These are phyloP conservation scores for Drosophila ustulata DNA, from an alignment of 2,888 invertebrate genomes.

Conservation along the genomic window DNA sequence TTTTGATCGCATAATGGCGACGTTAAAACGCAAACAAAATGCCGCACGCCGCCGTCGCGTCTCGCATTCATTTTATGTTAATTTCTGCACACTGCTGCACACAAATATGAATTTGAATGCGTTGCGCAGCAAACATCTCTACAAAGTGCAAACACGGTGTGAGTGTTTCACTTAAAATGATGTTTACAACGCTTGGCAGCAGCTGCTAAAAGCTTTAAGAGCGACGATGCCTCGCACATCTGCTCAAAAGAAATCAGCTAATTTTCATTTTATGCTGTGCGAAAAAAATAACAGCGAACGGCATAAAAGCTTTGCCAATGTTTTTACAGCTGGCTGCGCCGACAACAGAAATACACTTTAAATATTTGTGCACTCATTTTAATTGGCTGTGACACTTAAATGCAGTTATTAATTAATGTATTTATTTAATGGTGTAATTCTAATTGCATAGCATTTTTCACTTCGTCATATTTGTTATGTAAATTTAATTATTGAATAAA, in stretches of 20 bases:
- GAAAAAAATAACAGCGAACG: slow-evolving; percentile 9
- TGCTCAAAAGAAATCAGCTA: slow-evolving; percentile 69
- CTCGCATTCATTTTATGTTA: slow-evolving; percentile 63
- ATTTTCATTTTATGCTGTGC: slow-evolving; percentile 72
- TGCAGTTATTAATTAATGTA: not conserved
- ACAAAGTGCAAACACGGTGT: slow-evolving; percentile 47
- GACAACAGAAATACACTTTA: slow-evolving; percentile 7
- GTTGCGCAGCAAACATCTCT: slow-evolving; percentile 47
- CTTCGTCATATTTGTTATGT: too few relatives aligned
- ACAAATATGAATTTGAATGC: slow-evolving; percentile 65
- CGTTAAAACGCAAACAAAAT: slow-evolving; percentile 37
- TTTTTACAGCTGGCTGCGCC: not conserved
- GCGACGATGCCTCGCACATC: slow-evolving; percentile 27
- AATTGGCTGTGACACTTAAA: not conserved
- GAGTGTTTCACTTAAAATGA: slow-evolving; percentile 61
- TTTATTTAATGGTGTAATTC: not conserved
- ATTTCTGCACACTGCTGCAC: slow-evolving; percentile 62
- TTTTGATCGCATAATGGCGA: slow-evolving; percentile 19
- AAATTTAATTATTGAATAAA: too few relatives aligned
- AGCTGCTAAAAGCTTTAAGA: slow-evolving; percentile 67
- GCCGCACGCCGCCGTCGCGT: slow-evolving; percentile 4
- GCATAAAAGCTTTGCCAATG: slow-evolving; percentile 6
- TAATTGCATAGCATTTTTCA: too few relatives aligned
- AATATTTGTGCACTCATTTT: not conserved
- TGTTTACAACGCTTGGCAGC: slow-evolving; percentile 47